Base-by-base conservation (phyloP, 2,113 vertebrate species). In the Spheniscus mendiculus region DNA sequence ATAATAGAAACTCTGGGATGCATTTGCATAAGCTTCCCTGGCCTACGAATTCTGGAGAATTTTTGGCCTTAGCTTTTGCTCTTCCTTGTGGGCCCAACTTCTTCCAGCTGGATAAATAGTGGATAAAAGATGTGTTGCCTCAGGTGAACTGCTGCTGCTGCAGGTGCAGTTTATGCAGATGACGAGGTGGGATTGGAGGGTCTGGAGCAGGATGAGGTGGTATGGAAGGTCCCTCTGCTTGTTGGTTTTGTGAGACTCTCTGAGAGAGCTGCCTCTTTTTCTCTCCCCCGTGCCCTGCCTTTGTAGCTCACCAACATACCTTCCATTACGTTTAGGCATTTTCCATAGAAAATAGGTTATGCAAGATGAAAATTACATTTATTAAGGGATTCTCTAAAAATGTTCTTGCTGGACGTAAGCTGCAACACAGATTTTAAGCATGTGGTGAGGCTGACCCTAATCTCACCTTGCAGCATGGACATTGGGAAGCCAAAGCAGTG, bases 351-450 rank as follows among this genome's bases (percentile, higher is more conserved):
- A 88, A 40, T 15, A 14, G 6, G 16, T 44, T 47, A 52, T 26
- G 16, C 14, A 71, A 78, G 42, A 36, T 4, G 18, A 12, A 11
- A 23, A 36, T 49, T 44, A 20, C 7, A 44, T 36, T 56, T 71
- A 67, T 34, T 38, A 71, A 3, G 5, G 32, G 7, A 34, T 34
- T 71, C 25, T 44, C 15, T n/a, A n/a, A 73, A 78, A 63, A 8
- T 0, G 0, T 15, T 74, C 27, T 67, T 53, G 10, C 11, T 50
- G 50, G 42, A 44, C 1, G 3, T 30, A 30, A 73, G 2, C 3
- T 20, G 17, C 8, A 78, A 29, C 56, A 65, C 25, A 38, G 36
- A 49, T 59, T 91, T 87, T 45, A 69, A 73, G 26, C 45, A 30
- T 0, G 1, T 19, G 14, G 0, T 17, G 42, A 59, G 27, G 6